Evolutionary conservation across 2,888 invertebrate species (phyloP), one percentile per base, ranked within the genome.

Genomic region (Diarsia mendica): DNA sequence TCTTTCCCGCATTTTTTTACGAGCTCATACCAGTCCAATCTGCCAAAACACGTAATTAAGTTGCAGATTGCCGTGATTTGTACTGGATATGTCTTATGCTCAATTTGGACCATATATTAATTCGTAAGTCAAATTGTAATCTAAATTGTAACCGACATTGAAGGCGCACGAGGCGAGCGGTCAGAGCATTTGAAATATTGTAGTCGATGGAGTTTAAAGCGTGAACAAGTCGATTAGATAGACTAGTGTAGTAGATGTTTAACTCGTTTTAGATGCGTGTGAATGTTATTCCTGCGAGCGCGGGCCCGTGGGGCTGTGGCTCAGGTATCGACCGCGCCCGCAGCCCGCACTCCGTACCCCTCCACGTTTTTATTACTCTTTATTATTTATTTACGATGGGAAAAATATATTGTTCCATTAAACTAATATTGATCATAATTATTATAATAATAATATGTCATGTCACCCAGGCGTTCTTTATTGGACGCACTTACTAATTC

Each of bases 271-370:
- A 85, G 83, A 80, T 77, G 84, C 89, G 89, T 89, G 90, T 90
- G 91, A 90, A 91, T 85, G 80, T 82, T 80, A 85, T 86, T 75
- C 81, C 84, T 80, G 82, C 73, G 70, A 79, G 80, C 79, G 67
- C 69, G 82, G 55, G 72, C 64, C 46, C 65, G 63, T 44, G 63
- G 63, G 80, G 65, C 71, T 77, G 80, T 72, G 76, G 82, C 72
- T 78, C 84, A 85, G 91, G 91, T 95, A 95, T 95, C 94, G 95
- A 95, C 92, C 94, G 92, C 49, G 88, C 96, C 95, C 95, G 95
- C 93, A 95, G 89, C 74, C 82, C 85, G 72, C 82, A 80, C 85
- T 88, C 89, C 77, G 87, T 78, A 87, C 84, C 86, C 83, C 81
- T 78, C 78, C 79, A 64, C 76, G 77, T 83, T 85, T 88, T 88